Evolutionary conservation across 2,888 invertebrate genomes (phyloP), one percentile per base, ranked within the genome.

Genomic region (Magallana nippona): DNA sequence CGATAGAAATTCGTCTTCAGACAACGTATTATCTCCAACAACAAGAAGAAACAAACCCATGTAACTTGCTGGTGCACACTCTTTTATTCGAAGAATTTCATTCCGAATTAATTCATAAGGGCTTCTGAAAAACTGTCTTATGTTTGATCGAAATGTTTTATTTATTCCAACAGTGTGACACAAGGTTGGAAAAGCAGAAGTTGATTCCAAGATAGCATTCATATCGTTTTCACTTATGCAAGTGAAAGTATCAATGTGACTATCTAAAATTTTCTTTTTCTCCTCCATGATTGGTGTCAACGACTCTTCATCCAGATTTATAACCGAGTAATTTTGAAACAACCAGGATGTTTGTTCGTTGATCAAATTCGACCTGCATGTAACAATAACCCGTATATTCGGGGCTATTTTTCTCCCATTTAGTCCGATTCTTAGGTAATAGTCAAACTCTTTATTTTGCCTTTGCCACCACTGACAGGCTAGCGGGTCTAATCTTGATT

Each of bases 121-220:
- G 32, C 1, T 71, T 71, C 32, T 22, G 32, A 71, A 71, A 71
- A 71, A 71, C 32, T 2, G 22, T 10, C 17, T 71, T 13, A 32
- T 11, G 71, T 71, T 71, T 13, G 11, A 13, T 27, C 32, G 71
- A 71, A 71, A 71, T 15, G 22, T 71, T 5, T 1, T 13, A 71
- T 71, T 71, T 15, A 22, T 27, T 10, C 22, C 71, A 71, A 71
- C 10, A 71, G 71, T 71, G 13, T 71, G 71, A 27, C 71, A 71
- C 32, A 71, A 11, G 15, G 27, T 32, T 22, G 71, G 71, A 15
- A 32, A 71, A 11, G 71, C 71, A 27, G 22, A 13, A 22, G 22
- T 32, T 71, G 71, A 71, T 27, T 22, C 71, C 27, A 27, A 13
- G 15, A 71, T 71, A 22, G 13, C 11, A 15, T 32, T 22, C 5